Evolutionary conservation across 2,797 vertebrate genomes (phyloP).

Genomic region (Nyctibius grandis): DNA sequence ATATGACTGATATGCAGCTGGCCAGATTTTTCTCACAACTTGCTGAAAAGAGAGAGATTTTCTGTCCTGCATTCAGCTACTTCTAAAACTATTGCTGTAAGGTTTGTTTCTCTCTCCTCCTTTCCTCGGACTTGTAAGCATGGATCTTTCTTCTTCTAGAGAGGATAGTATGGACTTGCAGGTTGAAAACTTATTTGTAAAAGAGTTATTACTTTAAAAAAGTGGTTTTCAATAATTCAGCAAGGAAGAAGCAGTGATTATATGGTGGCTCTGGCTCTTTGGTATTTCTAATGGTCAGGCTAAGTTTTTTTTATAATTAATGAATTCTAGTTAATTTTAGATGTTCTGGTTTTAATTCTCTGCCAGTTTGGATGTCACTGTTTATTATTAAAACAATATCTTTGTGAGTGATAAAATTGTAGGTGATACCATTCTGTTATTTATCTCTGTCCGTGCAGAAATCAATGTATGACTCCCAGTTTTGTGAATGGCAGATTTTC

Average conservation of each 20-base stretch:
- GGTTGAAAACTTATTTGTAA: neutral
- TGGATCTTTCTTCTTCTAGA: neutral
- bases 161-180: neutral
- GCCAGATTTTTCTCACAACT: neutral
- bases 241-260: neutral
- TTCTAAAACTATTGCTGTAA: neutral
- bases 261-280: neutral
- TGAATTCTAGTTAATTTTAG: neutral
- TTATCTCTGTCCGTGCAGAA: neutral
- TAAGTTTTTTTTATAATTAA: neutral
- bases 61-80: neutral
- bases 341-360: neutral
- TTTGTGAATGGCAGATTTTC: neutral
- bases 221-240: neutral
- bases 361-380: neutral
- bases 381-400: neutral
- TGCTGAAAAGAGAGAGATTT: neutral
- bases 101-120: neutral
- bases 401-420: neutral
- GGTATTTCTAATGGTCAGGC: neutral
- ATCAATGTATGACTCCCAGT: neutral
- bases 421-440: neutral
- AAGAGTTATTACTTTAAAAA: neutral
- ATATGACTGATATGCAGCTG: neutral
- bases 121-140: neutral